Base-by-base conservation (phyloP, 1,140 invertebrate genomes). In the Tachypleus tridentatus region DNA sequence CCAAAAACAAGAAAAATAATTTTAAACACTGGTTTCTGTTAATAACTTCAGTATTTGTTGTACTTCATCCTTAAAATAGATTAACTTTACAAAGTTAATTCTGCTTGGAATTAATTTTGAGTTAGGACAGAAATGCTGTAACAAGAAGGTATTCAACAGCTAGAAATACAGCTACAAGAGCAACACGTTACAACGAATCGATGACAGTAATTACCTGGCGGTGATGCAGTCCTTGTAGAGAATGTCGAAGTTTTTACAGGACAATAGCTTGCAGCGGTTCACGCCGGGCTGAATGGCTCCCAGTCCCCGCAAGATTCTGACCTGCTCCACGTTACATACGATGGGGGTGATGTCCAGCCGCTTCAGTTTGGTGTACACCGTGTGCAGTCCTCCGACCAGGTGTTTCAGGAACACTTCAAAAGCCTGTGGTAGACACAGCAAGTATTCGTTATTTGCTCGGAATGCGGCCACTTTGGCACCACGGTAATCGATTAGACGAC, bases 371-470 rank as follows among this genome's bases (percentile, higher is more conserved):
- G 95, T 98, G 79, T 99, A 98, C 71, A 98, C 95, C 51, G 96
- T 98, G 81, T 98, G 96, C 71, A 98, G 81, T 54, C 97, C 97
- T 60, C 96, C 96, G 65, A 99, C 97, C 68, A 98, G 83, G 77
- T 98, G 93, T 78, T 98, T 99, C 10, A 99, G 83, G 78, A 99
- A 98, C n/a, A 98, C 84, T 78, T 98, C 96, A 79, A 98, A 99
- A 29, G 96, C 93, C 79, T 99, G 96, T 50, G 96, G 97, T 75
- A 99, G 80, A 77, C 96, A 99, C 56, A 99, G 84, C 88, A 99
- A 93, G n/a, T 93, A 94, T 74, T 97, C 90, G 49, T 90, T 91
- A 77, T 90, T 87, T 72, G 98, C 97, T 70, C 93, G 92, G 78
- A 99, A 99, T 48, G 95, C 93, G 58, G 96, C 96, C 50, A 99